Base-by-base conservation (phyloP, 2,888 invertebrate genomes). In the Clunio marinus region DNA sequence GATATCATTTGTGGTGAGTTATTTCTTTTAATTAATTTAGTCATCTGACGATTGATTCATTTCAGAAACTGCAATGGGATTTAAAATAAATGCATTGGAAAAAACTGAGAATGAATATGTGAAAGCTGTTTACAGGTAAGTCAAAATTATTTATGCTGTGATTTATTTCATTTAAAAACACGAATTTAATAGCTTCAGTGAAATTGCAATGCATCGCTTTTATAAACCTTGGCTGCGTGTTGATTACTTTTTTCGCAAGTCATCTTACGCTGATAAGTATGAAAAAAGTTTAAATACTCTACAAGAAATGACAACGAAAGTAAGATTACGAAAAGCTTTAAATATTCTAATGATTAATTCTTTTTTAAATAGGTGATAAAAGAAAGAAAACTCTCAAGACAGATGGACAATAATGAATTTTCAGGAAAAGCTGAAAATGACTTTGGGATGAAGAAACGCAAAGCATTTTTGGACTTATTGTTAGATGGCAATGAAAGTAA, bases 231-330 rank as follows among this genome's bases (percentile, higher is more conserved):
- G 82, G 81, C 73, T 80, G 8, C 81, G 80, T 75, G 73, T 77
- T 1, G 77, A 81, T 46, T 76, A 79, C 20, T 69, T 83, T 5
- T 84, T 79, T 75, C 75, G 77, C 55, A 70, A 75, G 13, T 73
- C 80, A 1, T 71, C 71, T 55, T 71, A 74, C 28, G 83, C 82
- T 2, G 76, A 75, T 68, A 74, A 78, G 62, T 79, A 80, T 70
- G 73, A 77, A 20, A 73, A 77, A 70, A 76, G 78, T 71, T 71
- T 83, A 17, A 72, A 76, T 35, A 76, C 80, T 20, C 75, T 84
- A n/a, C 83, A 84, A 71, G 75, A 74, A 13, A 84, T 83, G 72
- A 82, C 82, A 2, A 76, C 76, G 70, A 77, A 79, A 74, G 81
- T 82, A 71, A 72, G 41, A n/a, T 15, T n/a, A 15, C 10, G 10